These are phyloP conservation scores for Mnemiopsis leidyi DNA, from an alignment of 37 sponge, comb jelly and placozoan species.

Conservation along the genomic window DNA sequence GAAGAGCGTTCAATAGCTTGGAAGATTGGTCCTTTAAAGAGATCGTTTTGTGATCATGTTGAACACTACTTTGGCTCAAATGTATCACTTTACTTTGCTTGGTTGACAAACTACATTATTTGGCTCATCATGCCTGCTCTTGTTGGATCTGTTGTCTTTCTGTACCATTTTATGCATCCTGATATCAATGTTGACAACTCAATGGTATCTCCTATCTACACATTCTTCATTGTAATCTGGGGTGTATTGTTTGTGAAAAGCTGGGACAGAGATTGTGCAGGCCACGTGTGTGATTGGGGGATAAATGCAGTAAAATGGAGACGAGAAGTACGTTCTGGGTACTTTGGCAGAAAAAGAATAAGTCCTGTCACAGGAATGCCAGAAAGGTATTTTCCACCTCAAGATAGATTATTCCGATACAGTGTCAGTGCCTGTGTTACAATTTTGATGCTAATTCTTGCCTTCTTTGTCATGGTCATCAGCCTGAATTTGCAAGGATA, in stretches of 20 bases:
- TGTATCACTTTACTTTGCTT: constrained; percentile 15
- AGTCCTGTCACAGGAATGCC: constrained; percentile 20
- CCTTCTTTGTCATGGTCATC: constrained; percentile 37
- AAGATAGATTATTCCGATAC: not conserved
- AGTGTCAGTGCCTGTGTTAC: not conserved
- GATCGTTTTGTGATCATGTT: not conserved
- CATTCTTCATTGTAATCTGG: constrained; percentile 37
- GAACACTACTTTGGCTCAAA: constrained; percentile 37
- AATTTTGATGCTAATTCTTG: not conserved
- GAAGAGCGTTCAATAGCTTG: not conserved
- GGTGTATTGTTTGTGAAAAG: constrained; percentile 18
- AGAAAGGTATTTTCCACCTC: not conserved
- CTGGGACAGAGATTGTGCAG: not conserved
- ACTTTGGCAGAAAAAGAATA: not conserved
- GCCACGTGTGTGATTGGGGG: constrained; percentile 19
- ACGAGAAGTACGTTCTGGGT: constrained; percentile 5
- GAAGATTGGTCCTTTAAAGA: constrained; percentile 1
- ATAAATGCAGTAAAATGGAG: not conserved
- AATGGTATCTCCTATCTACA: constrained; percentile 24
- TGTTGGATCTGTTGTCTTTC: not conserved
- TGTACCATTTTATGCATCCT: constrained; percentile 24
- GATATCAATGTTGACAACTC: constrained; percentile 46
- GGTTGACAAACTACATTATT: constrained; percentile 1
- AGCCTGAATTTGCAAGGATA: constrained; percentile 22
- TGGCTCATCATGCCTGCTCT: constrained; percentile 17